Evolutionary conservation across 2,797 vertebrate species (phyloP).

Genomic region (Cuculus canorus): DNA sequence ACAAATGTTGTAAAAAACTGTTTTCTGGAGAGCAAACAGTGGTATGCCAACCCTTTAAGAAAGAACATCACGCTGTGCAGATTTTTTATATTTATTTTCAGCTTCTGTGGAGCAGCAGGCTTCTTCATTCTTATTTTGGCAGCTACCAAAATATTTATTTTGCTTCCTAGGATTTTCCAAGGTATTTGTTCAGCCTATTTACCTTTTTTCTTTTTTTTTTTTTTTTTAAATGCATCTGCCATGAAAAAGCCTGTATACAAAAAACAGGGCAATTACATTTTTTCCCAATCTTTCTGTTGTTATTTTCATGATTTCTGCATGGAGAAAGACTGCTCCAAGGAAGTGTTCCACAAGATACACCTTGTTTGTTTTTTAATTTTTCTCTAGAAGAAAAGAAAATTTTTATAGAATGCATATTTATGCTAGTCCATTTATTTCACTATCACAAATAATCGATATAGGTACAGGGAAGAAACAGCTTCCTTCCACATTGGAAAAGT

Average conservation of each 20-base stretch:
- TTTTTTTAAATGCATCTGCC: neutral
- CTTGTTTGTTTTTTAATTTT: neutral
- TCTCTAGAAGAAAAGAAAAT: neutral
- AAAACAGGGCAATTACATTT: neutral
- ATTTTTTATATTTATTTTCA: neutral
- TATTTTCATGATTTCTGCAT: neutral
- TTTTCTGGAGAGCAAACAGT: slow-evolving; percentile 33
- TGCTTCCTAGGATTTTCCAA: neutral
- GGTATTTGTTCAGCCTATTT: neutral
- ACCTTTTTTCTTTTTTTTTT: neutral
- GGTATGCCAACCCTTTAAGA: neutral
- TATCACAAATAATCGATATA: neutral
- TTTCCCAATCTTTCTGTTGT: neutral
- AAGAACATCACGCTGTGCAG: neutral
- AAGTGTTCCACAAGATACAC: neutral
- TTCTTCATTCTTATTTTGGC: neutral
- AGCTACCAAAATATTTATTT: neutral
- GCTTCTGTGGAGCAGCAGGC: neutral
- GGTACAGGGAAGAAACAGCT: neutral
- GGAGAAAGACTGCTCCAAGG: neutral
- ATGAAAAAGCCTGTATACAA: neutral
- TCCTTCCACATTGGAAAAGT: neutral
- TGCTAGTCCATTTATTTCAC: neutral
- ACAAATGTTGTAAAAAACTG: neutral
- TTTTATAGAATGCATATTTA: neutral